These are phyloP conservation scores for Nansenia antarctica DNA, from an alignment of 2,113 vertebrate species.

Conservation along the genomic window DNA sequence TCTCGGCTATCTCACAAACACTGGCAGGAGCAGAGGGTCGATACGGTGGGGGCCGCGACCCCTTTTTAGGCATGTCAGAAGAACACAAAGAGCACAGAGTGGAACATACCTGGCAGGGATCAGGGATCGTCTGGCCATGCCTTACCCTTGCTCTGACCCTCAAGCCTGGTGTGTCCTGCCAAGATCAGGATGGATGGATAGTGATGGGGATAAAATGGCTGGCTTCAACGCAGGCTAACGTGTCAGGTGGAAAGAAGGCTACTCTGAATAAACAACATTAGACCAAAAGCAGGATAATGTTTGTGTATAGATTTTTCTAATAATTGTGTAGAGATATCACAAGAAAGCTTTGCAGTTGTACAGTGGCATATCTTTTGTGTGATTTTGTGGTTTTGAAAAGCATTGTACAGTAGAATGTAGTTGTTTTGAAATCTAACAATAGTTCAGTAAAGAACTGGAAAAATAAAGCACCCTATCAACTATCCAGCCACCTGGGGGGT, in stretches of 20 bases:
- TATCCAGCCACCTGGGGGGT: too few relatives aligned
- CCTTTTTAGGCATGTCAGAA: conserved; percentile 32
- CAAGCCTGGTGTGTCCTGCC: conserved; percentile 47
- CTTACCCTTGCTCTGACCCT: conserved; percentile 60
- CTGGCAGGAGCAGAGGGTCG: conserved; percentile 13
- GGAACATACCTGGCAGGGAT: conserved; percentile 31
- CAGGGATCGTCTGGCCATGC: not conserved
- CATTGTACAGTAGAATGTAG: too few relatives aligned
- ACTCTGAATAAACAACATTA: not conserved
- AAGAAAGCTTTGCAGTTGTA: too few relatives aligned
- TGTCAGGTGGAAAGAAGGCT: not conserved
- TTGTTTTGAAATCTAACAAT: too few relatives aligned
- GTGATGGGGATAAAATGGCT: not conserved
- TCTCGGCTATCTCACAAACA: not conserved
- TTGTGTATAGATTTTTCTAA: too few relatives aligned
- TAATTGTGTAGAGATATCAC: too few relatives aligned
- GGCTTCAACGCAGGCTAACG: conserved; percentile 5
- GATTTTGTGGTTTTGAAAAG: too few relatives aligned
- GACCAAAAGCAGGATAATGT: too few relatives aligned
- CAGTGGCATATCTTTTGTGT: too few relatives aligned
- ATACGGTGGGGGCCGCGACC: conserved; percentile 27
- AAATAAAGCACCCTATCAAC: too few relatives aligned
- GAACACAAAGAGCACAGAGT: conserved; percentile 28
- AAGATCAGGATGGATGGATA: conserved; percentile 43
- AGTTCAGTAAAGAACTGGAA: too few relatives aligned